These are phyloP conservation scores for Xyliphius kryptos DNA, from an alignment of 2,113 vertebrate species.

Conservation along the genomic window DNA sequence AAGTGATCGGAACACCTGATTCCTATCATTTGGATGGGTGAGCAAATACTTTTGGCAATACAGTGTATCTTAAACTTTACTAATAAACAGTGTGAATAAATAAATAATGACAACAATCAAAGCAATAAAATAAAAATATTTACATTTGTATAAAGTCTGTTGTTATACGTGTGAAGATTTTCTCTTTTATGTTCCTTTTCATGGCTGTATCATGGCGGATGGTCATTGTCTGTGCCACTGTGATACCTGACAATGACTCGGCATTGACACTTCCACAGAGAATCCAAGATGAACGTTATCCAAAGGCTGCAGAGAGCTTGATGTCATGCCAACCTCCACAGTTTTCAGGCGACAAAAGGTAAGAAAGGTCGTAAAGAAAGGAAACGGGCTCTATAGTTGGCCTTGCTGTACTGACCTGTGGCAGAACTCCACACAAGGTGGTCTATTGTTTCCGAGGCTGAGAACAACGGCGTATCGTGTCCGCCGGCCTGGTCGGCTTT, in stretches of 20 bases:
- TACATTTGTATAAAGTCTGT: too few relatives aligned
- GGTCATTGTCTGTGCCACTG: slow-evolving; percentile 59
- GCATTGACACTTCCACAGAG: slow-evolving; percentile 67
- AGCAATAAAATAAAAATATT: too few relatives aligned
- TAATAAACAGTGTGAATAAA: too few relatives aligned
- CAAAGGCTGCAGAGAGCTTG: slow-evolving; percentile 68
- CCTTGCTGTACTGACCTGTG: slow-evolving; percentile 48
- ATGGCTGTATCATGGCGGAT: too few relatives aligned
- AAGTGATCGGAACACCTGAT: too few relatives aligned
- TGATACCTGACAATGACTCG: slow-evolving; percentile 62
- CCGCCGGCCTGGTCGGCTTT: slow-evolving; percentile 45
- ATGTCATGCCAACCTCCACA: slow-evolving; percentile 60
- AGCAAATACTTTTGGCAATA: too few relatives aligned
- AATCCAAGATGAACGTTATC: slow-evolving; percentile 67
- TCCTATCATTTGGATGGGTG: too few relatives aligned
- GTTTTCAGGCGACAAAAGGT: slow-evolving; percentile 25
- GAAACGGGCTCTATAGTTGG: slow-evolving; percentile 46
- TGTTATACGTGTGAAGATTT: too few relatives aligned
- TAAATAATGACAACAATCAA: too few relatives aligned
- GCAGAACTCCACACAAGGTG: slow-evolving; percentile 55
- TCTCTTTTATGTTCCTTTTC: too few relatives aligned
- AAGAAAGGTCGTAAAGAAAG: slow-evolving; percentile 29
- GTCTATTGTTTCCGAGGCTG: slow-evolving; percentile 45
- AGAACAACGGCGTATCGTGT: slow-evolving; percentile 54
- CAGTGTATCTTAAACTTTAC: too few relatives aligned